Conservation (phyloP, 2,888 invertebrate genomes). For the Ptilodon capucinus region DNA sequence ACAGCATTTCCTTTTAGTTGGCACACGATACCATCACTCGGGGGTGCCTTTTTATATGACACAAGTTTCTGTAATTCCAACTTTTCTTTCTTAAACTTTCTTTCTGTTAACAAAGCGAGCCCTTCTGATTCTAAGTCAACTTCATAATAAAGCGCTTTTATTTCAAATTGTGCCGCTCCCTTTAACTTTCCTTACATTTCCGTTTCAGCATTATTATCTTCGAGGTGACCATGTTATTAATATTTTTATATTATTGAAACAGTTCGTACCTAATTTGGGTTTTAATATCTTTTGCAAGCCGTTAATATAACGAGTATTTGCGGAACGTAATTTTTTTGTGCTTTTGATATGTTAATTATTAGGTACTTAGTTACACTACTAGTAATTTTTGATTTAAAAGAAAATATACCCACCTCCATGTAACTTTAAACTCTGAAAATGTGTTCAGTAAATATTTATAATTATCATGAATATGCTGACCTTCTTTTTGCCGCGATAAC, state of each 20-base stretch:
- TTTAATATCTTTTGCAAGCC: too few species aligned
- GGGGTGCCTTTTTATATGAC: neutral
- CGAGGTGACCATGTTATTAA: slow-evolving; percentile 21
- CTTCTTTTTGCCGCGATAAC: slow-evolving; percentile 36
- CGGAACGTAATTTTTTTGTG: neutral
- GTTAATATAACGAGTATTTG: too few species aligned
- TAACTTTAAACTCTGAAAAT: too few species aligned
- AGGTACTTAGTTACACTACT: neutral
- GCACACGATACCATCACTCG: neutral
- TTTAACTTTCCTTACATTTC: slow-evolving; percentile 19
- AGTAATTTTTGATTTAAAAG: too few species aligned
- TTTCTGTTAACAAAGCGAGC: too few species aligned
- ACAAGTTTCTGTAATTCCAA: neutral
- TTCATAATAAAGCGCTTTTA: slow-evolving; percentile 9
- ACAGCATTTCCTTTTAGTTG: neutral
- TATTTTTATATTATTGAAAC: too few species aligned
- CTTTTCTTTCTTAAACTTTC: too few species aligned
- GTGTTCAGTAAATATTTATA: slow-evolving; percentile 29
- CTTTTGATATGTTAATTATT: neutral
- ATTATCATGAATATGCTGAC: slow-evolving; percentile 20
- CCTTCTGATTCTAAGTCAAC: slow-evolving; percentile 10
- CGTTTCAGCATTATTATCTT: slow-evolving; percentile 25
- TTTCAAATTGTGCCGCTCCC: slow-evolving; percentile 18
- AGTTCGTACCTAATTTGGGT: too few species aligned
- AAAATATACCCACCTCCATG: too few species aligned